Base-by-base conservation (phyloP, 2,888 invertebrate species). In the Augochlorella aurata region DNA sequence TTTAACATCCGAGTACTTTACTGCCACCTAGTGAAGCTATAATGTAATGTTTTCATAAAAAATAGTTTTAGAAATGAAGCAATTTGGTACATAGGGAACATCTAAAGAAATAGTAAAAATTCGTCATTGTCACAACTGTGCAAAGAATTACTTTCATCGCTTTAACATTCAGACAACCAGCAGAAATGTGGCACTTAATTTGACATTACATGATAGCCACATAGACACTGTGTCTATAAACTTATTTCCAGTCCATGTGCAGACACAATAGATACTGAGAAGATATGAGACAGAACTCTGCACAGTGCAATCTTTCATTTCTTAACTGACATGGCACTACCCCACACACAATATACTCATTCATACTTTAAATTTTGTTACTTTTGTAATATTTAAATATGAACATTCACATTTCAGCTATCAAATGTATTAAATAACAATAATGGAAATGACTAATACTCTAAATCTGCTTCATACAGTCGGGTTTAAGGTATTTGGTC, bases 351-450 rank as follows among this genome's bases (percentile, higher is more conserved):
- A 72, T 50, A 45, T 74, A 79, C 76, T 76, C 89, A 88, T 84
- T 87, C 88, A 85, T 65, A 76, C 85, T 65, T 79, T 44, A 73
- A 83, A 82, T 88, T 77, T 85, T 80, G 74, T 86, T 81, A 69
- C 24, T 65, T 70, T 71, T 50, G 78, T 75, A 70, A 82, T 84
- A 81, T 84, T 81, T 83, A 80, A 83, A 88, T 85, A 80, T 74
- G 82, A 86, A 89, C 82, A 82, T 83, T 84, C 66, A 76, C 84
- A 81, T 84, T 85, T 84, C 73, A 74, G 24, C 81, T 87, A 85
- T 85, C 76, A 82, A 89, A 85, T 84, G 75, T 89, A 84, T 89
- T 87, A 87, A 87, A 88, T 89, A 87, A 88, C 77, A 89, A 82
- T 84, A 87, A 87, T 82, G 80, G 74, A 88, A 85, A 84, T 79